Percentiles rank a stretch among this genome's conserved stretches.
Evolutionary conservation across 1,140 invertebrate species (phyloP).

Genomic region (Brachionus paranguensis): DNA sequence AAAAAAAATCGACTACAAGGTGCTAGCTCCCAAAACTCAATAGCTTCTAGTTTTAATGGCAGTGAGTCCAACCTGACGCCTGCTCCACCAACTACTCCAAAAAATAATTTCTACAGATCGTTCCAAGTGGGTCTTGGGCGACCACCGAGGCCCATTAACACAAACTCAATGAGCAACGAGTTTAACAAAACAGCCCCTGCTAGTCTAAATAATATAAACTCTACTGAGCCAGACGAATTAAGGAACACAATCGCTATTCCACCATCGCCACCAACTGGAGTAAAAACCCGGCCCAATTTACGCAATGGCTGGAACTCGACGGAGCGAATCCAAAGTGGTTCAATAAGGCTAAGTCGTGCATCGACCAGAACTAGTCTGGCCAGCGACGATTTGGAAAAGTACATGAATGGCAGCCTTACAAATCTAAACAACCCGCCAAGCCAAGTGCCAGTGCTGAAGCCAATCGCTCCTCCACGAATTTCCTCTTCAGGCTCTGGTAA

Average conservation of each 20-base stretch:
- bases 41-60: slow-evolving; percentile 24
- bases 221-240: background rate
- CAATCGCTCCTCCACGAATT: slow-evolving; percentile 10
- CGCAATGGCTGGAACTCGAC: slow-evolving; percentile 30
- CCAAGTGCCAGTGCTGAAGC: background rate
- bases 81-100: slow-evolving; percentile 32
- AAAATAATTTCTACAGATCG: background rate
- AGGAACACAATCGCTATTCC: background rate
- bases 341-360: background rate
- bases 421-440: background rate
- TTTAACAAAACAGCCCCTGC: slow-evolving; percentile 18
- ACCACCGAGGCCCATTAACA: slow-evolving; percentile 14
- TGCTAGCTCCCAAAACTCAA: background rate
- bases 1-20: slow-evolving; percentile 21
- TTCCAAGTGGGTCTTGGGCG: background rate
- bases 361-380: slow-evolving; percentile 30
- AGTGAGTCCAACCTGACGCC: slow-evolving; percentile 20
- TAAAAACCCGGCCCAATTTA: slow-evolving; percentile 20
- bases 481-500: background rate
- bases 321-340: slow-evolving; percentile 21
- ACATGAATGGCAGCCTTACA: background rate
- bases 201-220: background rate
- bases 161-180: background rate
- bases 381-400: slow-evolving; percentile 36
- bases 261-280: slow-evolving; percentile 19